These are phyloP conservation scores for Limnephilus lunatus DNA, from an alignment of 2,888 invertebrate genomes.

Conservation along the genomic window DNA sequence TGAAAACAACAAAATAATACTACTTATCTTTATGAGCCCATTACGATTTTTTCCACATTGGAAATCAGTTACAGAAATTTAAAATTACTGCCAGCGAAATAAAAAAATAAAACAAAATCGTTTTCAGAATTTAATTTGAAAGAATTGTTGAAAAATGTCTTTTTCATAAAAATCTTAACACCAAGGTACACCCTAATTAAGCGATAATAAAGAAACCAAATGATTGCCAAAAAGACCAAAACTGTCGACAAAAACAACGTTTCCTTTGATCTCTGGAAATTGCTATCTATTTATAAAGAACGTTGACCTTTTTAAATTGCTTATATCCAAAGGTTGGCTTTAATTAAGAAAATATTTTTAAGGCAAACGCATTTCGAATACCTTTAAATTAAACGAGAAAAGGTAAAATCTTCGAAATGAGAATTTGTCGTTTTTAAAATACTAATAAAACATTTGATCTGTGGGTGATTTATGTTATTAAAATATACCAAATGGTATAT, in stretches of 20 bases:
- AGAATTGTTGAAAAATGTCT: neutral
- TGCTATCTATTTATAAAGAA: neutral
- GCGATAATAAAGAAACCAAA: neutral
- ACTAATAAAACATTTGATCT: no score
- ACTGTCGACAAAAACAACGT: neutral
- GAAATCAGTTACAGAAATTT: no score
- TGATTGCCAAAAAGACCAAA: neutral
- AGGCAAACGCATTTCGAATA: neutral
- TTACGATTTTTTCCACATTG: no score
- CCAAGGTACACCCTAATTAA: neutral
- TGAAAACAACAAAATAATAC: no score
- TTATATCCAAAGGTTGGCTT: neutral
- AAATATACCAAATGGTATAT: no score
- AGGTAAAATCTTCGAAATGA: neutral
- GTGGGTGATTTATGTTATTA: no score
- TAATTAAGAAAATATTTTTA: neutral
- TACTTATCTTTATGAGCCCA: no score
- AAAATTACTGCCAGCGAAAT: no score
- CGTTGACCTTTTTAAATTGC: neutral
- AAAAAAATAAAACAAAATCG: neutral
- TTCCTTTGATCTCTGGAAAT: neutral
- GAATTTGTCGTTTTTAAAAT: no score
- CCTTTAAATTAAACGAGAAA: neutral
- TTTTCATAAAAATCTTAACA: neutral
- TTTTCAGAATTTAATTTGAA: neutral